Percentiles rank a stretch among this genome's conserved stretches.
phyloP scores from a whole-genome alignment of 2,888 invertebrate species.

The Heliconius aoede region DNA sequence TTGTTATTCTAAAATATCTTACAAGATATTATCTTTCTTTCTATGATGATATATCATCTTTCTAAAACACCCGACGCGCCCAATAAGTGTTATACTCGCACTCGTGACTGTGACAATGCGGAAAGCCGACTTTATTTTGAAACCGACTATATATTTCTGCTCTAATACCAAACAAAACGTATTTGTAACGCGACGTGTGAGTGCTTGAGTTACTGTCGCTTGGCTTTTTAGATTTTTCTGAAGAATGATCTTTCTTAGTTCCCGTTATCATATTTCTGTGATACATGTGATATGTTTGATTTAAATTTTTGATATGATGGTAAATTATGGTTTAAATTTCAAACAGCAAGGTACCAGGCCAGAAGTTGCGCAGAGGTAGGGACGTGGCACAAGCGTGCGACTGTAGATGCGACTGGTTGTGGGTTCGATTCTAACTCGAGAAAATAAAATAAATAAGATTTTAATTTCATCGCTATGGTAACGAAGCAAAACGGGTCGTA shows the following conservation, averaged over 20 bases:
- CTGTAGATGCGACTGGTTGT: no score
- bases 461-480: no score
- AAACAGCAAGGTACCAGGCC: background rate
- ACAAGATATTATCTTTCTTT: no score
- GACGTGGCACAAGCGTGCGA: no score
- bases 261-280: constrained; percentile 5
- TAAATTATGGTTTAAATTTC: background rate
- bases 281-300: background rate
- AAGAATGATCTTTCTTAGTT: background rate
- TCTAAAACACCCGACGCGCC: constrained; percentile 43
- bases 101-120: constrained; percentile 42
- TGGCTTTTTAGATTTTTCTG: constrained; percentile 40
- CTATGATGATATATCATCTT: constrained; percentile 44
- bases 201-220: constrained; percentile 39
- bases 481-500: no score
- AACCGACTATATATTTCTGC: constrained; percentile 41
- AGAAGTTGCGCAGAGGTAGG: no score
- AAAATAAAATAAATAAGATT: no score
- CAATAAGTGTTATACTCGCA: constrained; percentile 48
- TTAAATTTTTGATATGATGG: background rate
- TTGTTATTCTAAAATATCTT: constrained; percentile 30
- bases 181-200: constrained; percentile 43
- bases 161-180: constrained; percentile 45
- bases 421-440: no score
- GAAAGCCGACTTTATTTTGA: constrained; percentile 45